These are phyloP conservation scores for Rostratula benghalensis DNA, from an alignment of 2,113 vertebrate genomes.

Conservation along the genomic window DNA sequence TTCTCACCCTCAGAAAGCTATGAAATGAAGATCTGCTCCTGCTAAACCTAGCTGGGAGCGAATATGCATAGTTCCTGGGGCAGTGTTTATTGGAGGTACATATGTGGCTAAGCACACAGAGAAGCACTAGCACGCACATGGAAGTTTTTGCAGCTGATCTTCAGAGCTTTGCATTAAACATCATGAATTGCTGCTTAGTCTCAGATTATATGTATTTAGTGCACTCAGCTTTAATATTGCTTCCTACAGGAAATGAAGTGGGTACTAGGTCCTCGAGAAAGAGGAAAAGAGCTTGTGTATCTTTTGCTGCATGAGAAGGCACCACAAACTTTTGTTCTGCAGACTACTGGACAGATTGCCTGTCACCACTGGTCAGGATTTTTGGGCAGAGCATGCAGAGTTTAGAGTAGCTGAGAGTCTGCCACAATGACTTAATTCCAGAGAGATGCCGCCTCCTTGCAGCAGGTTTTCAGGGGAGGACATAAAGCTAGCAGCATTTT, in stretches of 20 bases:
- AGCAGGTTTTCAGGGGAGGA: not conserved
- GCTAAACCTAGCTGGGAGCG: not conserved
- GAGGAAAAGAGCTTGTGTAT: not conserved
- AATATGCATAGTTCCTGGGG: not conserved
- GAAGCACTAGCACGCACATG: not conserved
- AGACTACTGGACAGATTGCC: not conserved
- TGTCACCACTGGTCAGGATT: not conserved
- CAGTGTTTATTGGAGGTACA: not conserved
- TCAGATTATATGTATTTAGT: not conserved
- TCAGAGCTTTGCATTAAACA: not conserved
- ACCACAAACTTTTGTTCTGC: not conserved
- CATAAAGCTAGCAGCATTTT: not conserved
- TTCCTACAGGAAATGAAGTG: not conserved
- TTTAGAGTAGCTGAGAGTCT: not conserved
- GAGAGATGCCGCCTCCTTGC: not conserved
- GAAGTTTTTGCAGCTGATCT: not conserved
- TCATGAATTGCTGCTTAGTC: not conserved
- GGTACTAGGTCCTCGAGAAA: not conserved
- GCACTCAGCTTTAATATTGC: not conserved
- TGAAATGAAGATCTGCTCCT: not conserved
- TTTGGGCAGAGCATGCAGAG: not conserved
- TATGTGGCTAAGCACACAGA: not conserved
- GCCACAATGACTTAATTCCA: not conserved
- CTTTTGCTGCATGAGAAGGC: not conserved
- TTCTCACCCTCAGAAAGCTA: not conserved